Base-by-base conservation (phyloP, 2,113 vertebrate species). In the Murina feae region DNA sequence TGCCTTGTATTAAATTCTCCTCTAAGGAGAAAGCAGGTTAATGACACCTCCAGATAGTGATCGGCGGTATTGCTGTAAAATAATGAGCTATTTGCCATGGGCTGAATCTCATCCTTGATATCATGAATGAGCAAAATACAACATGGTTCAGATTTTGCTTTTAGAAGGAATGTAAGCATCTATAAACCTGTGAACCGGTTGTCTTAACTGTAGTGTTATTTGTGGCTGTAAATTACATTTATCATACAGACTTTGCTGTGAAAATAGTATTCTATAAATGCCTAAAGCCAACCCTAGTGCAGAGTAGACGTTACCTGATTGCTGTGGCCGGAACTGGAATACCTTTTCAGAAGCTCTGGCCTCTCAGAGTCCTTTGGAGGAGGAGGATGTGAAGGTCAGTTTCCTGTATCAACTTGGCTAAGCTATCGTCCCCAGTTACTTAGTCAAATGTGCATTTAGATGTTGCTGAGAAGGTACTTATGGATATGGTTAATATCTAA, bases 61-160 rank as follows among this genome's bases (percentile, higher is more conserved):
- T 85, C 55, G 13, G 88, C 65, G 78, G 35, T 63, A 18, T 92
- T 93, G 65, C 51, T 81, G 17, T 60, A 93, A 91, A 85, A 85
- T 86, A 97, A 89, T 89, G 49, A 95, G 74, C 32, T 91, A 91
- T 94, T 81, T 89, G 93, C 69, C 86, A 32, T 39, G 20, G 86
- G n/a, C 71, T 87, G 53, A 53, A 75, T 32, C 84, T 82, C 16
- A 2, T n/a, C 30, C 92, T 87, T 96, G 63, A 37, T 44, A 37
- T 21, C 5, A 37, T 28, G 39, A 81, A 83, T 71, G 47, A 82
- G 14, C 23, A 92, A 82, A 72, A 14, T 6, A 95, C 10, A 55
- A 55, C 58, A 11, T 39, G 9, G 21, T 94, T 91, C 75, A 53
- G 18, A 71, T 75, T 83, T 92, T 86, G 35, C 55, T 71, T 92